A percentile compares a stretch with the other conserved stretches of the same genome.
Evolutionary conservation across 2,888 invertebrate genomes (phyloP).

Genomic region (Pterostichus madidus): DNA sequence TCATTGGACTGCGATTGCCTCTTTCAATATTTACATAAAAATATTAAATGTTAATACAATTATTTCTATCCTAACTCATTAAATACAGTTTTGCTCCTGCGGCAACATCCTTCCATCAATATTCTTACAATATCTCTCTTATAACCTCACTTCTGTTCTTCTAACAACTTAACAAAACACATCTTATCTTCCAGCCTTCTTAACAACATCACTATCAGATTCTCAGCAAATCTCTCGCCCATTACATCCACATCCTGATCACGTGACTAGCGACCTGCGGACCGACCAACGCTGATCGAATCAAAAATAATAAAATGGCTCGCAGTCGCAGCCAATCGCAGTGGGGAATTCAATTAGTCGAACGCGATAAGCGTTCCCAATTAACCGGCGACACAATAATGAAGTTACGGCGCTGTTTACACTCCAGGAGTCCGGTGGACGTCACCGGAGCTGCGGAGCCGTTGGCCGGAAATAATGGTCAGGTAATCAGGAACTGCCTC

Average conservation of each 20-base stretch:
- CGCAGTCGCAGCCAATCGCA: constrained; percentile 38
- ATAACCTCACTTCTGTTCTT: background rate
- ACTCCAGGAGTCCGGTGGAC: constrained; percentile 32
- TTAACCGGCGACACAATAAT: constrained; percentile 62
- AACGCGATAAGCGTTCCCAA: constrained; percentile 64
- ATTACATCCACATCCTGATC: constrained; percentile 47
- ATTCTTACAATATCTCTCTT: background rate
- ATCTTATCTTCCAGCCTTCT: background rate
- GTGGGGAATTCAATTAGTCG: constrained; percentile 57
- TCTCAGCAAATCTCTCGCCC: background rate
- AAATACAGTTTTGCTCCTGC: background rate
- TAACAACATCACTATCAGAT: constrained; percentile 12
- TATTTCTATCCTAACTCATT: no score
- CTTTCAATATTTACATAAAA: no score
- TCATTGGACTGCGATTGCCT: no score
- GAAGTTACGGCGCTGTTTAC: constrained; percentile 58
- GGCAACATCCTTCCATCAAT: background rate
- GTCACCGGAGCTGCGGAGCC: constrained; percentile 48
- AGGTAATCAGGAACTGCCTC: constrained; percentile 56
- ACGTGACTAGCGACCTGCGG: constrained; percentile 25
- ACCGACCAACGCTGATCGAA: constrained; percentile 39
- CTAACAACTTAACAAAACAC: constrained; percentile 24
- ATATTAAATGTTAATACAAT: no score
- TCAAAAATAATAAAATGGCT: constrained; percentile 53
- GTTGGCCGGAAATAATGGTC: constrained; percentile 63